These are phyloP conservation scores for Apocheima hispidaria DNA, from an alignment of 2,888 invertebrate genomes.

Conservation along the genomic window DNA sequence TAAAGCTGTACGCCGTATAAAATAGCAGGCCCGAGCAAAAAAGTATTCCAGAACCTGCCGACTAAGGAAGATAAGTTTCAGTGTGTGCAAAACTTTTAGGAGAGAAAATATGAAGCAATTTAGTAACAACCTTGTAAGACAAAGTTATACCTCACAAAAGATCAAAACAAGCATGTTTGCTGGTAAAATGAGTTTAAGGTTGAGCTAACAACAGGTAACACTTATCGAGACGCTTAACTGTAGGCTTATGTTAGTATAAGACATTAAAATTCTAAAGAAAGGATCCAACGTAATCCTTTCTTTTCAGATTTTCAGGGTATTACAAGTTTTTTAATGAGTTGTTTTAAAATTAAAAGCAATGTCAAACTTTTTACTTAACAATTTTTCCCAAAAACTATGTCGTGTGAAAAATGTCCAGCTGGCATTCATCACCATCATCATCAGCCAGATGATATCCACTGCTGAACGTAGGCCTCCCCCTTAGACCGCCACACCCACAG, in stretches of 20 bases:
- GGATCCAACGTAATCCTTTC: too few relatives aligned
- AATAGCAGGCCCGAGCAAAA: too few relatives aligned
- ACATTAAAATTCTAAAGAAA: too few relatives aligned
- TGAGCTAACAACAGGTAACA: constrained; percentile 5
- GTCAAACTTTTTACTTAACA: background rate
- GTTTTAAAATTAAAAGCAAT: background rate
- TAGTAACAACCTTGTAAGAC: constrained; percentile 10
- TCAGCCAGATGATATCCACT: too few relatives aligned
- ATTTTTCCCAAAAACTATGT: background rate
- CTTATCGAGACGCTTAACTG: background rate
- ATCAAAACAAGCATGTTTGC: constrained; percentile 13
- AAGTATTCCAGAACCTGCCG: background rate
- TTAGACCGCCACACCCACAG: too few relatives aligned
- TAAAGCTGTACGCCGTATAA: too few relatives aligned
- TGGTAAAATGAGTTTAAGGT: constrained; percentile 26
- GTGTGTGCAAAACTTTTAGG: background rate
- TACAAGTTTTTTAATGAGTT: background rate
- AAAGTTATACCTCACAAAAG: constrained; percentile 14
- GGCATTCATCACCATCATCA: too few relatives aligned
- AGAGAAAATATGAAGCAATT: constrained; percentile 18
- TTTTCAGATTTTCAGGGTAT: background rate
- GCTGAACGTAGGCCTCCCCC: too few relatives aligned
- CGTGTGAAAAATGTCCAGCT: constrained; percentile 3
- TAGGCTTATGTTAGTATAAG: background rate
- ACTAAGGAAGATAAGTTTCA: background rate